phyloP scores from a whole-genome alignment of 2,113 vertebrate species.

The Eptatretus burgeri region DNA sequence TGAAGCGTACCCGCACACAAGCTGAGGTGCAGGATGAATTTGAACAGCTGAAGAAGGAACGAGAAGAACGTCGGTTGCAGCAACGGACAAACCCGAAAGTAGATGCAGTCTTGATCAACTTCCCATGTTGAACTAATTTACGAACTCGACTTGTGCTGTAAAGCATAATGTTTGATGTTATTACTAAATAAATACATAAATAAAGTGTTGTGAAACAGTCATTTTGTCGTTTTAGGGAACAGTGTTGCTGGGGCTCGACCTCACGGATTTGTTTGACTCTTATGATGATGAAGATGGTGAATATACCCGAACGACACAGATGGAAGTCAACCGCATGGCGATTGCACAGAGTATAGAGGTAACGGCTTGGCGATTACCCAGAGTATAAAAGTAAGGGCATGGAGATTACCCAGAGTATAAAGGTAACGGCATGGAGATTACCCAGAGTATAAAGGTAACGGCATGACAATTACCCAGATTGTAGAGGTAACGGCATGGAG shows the following conservation, averaged over 20 bases:
- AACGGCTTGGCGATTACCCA: not conserved
- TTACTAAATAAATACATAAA: too few species aligned
- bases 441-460: too few species aligned
- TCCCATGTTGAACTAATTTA: too few species aligned
- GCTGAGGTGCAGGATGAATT: slow-evolving; percentile 84
- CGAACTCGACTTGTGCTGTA: too few species aligned
- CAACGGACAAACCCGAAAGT: slow-evolving; percentile 96
- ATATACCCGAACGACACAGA: slow-evolving; percentile 28
- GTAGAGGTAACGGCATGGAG: too few species aligned
- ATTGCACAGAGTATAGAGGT: slow-evolving; percentile 99
- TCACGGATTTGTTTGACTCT: slow-evolving; percentile 79
- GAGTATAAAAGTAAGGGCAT: too few species aligned
- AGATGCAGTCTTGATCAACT: not conserved
- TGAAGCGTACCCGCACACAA: slow-evolving; percentile 63
- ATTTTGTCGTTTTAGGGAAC: slow-evolving; percentile 28
- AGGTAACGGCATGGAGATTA: too few species aligned
- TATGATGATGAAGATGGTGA: slow-evolving; percentile 63
- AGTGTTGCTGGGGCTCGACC: slow-evolving; percentile 79
- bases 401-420: too few species aligned
- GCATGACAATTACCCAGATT: too few species aligned
- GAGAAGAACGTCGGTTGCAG: slow-evolving; percentile 63
- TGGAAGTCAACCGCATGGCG: slow-evolving; percentile 97
- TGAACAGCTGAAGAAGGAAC: slow-evolving; percentile 60
- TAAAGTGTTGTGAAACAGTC: too few species aligned
- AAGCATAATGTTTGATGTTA: too few species aligned